These are phyloP conservation scores for Minunthozetes semirufus DNA, from an alignment of 2,888 invertebrate genomes.

Conservation along the genomic window DNA sequence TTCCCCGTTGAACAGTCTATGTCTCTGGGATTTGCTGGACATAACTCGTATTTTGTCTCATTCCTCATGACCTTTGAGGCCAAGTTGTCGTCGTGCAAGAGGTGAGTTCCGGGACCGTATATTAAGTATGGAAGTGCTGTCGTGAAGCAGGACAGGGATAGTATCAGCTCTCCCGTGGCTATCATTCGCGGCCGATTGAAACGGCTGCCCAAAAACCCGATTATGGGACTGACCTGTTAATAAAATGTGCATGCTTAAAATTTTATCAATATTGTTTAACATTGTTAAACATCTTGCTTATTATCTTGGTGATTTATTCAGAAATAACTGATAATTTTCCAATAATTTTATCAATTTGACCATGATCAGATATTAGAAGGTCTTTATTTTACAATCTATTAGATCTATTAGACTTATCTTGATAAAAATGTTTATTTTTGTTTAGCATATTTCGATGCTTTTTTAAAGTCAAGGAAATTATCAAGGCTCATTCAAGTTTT, in stretches of 20 bases:
- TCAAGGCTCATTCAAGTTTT: too few species aligned
- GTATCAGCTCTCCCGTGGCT: constrained; percentile 37
- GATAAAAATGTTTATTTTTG: too few species aligned
- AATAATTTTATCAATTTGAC: too few species aligned
- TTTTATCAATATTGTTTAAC: too few species aligned
- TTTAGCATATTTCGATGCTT: too few species aligned
- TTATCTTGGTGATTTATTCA: too few species aligned
- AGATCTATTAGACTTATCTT: too few species aligned
- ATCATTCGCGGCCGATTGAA: constrained; percentile 39
- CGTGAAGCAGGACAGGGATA: constrained; percentile 35
- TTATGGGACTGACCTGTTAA: constrained; percentile 35
- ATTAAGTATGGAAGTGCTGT: constrained; percentile 40
- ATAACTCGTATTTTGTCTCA: constrained; percentile 14
- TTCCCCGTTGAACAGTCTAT: constrained; percentile 1
- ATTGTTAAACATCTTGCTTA: neutral
- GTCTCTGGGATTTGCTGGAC: constrained; percentile 14
- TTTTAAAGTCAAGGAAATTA: too few species aligned
- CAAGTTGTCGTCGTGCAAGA: constrained; percentile 20
- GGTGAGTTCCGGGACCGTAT: constrained; percentile 40
- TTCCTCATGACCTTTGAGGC: neutral
- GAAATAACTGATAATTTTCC: too few species aligned
- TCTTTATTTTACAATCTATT: too few species aligned
- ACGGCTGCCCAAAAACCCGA: constrained; percentile 40
- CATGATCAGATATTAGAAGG: too few species aligned
- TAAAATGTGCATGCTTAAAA: neutral